Percentiles rank a stretch among this genome's conserved stretches.
Evolutionary conservation across 2,888 invertebrate genomes (phyloP).

Genomic region (Schizaphis graminum): DNA sequence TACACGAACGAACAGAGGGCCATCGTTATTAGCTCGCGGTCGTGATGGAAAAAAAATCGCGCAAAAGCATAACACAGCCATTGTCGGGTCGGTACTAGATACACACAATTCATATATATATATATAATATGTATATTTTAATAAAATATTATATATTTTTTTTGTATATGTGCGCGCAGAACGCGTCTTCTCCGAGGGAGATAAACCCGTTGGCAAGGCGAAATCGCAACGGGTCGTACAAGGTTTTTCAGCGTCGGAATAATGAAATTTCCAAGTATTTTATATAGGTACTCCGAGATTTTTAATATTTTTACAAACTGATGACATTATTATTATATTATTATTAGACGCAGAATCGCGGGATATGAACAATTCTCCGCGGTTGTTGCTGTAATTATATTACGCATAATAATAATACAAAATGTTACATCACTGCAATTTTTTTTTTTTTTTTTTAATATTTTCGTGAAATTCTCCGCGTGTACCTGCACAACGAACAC

Average conservation of each 20-base stretch:
- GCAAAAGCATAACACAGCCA: not conserved
- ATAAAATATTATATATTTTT: not conserved
- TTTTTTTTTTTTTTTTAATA: not conserved
- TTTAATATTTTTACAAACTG: not conserved
- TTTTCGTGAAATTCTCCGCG: not conserved
- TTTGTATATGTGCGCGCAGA: not conserved
- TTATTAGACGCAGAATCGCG: not conserved
- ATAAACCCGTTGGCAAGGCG: constrained; percentile 35
- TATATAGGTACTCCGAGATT: not conserved
- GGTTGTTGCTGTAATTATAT: not conserved
- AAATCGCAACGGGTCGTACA: constrained; percentile 42
- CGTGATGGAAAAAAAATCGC: not conserved
- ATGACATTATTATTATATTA: not conserved
- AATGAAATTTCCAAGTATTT: constrained; percentile 12
- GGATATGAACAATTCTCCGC: not conserved
- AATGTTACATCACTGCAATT: not conserved
- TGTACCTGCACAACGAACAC: not conserved
- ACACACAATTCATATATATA: not conserved
- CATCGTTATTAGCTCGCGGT: not conserved
- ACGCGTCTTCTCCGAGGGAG: not conserved
- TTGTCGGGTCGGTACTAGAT: not conserved
- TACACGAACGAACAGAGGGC: not conserved
- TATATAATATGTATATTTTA: not conserved
- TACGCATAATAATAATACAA: not conserved
- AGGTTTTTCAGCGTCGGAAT: not conserved